Evolutionary conservation across 2,113 vertebrate genomes (phyloP), one percentile per base, ranked within the genome.

Genomic region (Sinocyclocheilus rhinocerous): DNA sequence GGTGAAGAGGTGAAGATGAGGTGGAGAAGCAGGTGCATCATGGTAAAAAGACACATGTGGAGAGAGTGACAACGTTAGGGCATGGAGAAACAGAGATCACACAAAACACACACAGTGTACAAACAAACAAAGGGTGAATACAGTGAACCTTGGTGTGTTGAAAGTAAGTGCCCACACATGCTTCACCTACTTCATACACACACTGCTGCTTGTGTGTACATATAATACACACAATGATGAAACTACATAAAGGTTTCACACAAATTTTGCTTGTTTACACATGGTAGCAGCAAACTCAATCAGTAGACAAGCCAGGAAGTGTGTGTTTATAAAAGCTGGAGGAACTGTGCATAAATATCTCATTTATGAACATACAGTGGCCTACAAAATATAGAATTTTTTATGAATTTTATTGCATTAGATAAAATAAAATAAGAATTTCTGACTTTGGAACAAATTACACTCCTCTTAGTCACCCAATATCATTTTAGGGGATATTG

Each of bases 41-140:
- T 96, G 97, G 95, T 86, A 90, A 85, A 90, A 88, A 85, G 93
- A 90, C 91, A 94, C 93, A 97, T 93, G 94, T 96, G 96, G 94
- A 97, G 94, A 98, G 95, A 97, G 96, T 95, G 95, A 98, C 92
- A 98, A 91, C 90, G 93, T 99, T 98, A 98, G 96, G 96, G 93
- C 83, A 90, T 79, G 85, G 83, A 65, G 72, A 85, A 78, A 92
- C 88, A 86, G 65, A 91, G 89, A 89, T 80, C 87, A 85, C 33
- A 70, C 75, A 87, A 61, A 88, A 89, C 72, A 84, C 61, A 88
- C 9, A 42, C 18, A 83, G 85, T 69, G 26, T 81, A 75, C 61
- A 65, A 61, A 65, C 83, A 57, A 61, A 76, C 59, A 20, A 72
- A 73, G 82, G 12, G 67, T 72, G 82, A 73, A 55, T 13, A 18